Base-by-base conservation (phyloP, 2,797 vertebrate species). In the Onychomys arenicola region DNA sequence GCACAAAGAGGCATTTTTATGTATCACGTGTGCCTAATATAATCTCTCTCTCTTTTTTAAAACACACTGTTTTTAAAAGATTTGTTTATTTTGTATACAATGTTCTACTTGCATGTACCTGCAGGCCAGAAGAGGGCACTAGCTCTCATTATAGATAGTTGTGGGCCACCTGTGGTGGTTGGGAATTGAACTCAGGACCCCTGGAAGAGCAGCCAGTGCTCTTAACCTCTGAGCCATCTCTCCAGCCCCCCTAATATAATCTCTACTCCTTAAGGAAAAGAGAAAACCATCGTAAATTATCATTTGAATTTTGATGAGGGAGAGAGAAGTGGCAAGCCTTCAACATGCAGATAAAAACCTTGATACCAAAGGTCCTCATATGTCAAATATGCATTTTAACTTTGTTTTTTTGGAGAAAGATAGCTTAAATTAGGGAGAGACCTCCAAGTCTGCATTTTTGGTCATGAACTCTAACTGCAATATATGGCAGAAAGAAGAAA, bases 221-320 rank as follows among this genome's bases (percentile, higher is more conserved):
- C 16, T 16, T 55, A 55, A 55, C 52, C 16, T 55, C 52, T 55
- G 52, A 55, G 52, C 52, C 52, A 55, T 17, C 52, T 55, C 52
- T 55, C 52, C 52, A 55, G 52, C 52, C 52, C 52, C 52, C 25
- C 81, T 75, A 21, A 83, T 78, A 57, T 21, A 81, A 71, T 73
- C 71, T 57, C 46, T 57, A 55, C 52, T 25, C 13, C n/a, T 95
- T 40, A 75, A 96, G 59, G 49, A 94, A 97, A 97, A 84, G 71
- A 87, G 34, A 91, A 92, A 94, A 76, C 57, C 75, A 69, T 46
- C 43, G 65, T 29, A 86, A 78, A 85, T 76, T 75, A n/a, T 59
- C 21, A 69, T 61, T 86, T 93, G 32, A 80, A 81, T 55, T 23
- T 82, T 59, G 76, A 59, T 92, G 49, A 21, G 27, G 6, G 0